These are phyloP conservation scores for Pentamera pediparva DNA, from an alignment of 53 echinoderm and acorn worm species.

Conservation along the genomic window DNA sequence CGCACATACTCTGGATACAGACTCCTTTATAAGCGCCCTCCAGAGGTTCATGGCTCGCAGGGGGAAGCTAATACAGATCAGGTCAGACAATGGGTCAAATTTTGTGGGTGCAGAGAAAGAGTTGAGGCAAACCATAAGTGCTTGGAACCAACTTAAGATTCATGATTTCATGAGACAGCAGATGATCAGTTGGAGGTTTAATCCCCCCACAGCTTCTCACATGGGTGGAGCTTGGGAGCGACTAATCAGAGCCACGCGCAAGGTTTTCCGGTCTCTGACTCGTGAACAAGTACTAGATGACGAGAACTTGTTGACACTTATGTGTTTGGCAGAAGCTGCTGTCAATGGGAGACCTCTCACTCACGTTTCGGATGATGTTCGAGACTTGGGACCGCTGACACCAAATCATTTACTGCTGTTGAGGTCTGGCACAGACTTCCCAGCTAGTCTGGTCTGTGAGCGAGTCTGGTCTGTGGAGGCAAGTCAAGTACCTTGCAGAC, in stretches of 20 bases:
- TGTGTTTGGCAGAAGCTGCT: constrained; percentile 47
- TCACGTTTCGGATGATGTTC: constrained; percentile 41
- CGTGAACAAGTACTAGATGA: constrained; percentile 42
- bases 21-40: constrained; percentile 39
- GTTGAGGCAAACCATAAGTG: constrained; percentile 19
- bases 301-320: constrained; percentile 38
- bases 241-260: constrained; percentile 38
- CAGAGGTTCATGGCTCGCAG: constrained; percentile 39
- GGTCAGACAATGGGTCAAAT: constrained; percentile 62
- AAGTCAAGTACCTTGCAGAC: constrained; percentile 37
- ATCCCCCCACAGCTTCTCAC: constrained; percentile 43
- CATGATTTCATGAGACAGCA: constrained; percentile 19
- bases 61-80: constrained; percentile 27
- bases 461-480: constrained; percentile 21
- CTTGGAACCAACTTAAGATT: constrained; percentile 23
- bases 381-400: constrained; percentile 55
- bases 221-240: constrained; percentile 58
- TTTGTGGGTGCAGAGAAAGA: constrained; percentile 56
- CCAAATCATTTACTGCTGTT: constrained; percentile 63
- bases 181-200: constrained; percentile 40
- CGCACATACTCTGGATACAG: constrained; percentile 21
- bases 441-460: constrained; percentile 32
- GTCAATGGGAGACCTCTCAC: constrained; percentile 51
- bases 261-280: constrained; percentile 23
- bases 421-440: constrained; percentile 26